Evolutionary conservation across 2,113 vertebrate genomes (phyloP).

Genomic region (Euleptes europaea): DNA sequence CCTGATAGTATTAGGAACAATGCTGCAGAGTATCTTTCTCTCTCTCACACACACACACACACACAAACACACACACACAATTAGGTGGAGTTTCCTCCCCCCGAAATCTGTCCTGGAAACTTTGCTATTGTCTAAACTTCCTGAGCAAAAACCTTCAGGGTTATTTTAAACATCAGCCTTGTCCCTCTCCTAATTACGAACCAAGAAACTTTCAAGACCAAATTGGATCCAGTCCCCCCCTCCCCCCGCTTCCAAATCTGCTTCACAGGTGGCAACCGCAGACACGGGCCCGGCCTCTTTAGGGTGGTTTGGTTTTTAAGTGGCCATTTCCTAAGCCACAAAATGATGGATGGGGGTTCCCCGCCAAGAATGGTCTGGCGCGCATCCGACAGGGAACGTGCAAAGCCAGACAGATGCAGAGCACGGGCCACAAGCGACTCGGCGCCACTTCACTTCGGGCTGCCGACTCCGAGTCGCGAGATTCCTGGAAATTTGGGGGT

Average conservation of each 20-base stretch:
- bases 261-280: background rate
- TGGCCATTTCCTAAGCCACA: constrained; percentile 22
- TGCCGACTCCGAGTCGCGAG: too few species aligned
- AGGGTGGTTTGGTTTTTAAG: constrained; percentile 3
- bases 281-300: background rate
- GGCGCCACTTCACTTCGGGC: background rate
- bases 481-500: too few species aligned
- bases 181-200: background rate
- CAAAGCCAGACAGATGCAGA: background rate
- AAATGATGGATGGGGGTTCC: background rate
- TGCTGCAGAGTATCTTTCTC: background rate
- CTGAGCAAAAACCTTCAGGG: background rate
- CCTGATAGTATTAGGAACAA: background rate
- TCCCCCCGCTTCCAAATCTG: background rate
- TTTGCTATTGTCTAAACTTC: background rate
- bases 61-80: background rate
- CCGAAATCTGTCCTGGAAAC: background rate
- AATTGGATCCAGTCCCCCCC: background rate
- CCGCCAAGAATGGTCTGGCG: constrained; percentile 8
- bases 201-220: background rate
- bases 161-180: background rate
- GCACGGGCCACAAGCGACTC: background rate
- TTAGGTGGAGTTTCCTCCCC: constrained; percentile 6
- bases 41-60: background rate
- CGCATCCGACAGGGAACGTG: background rate